Base-by-base conservation (phyloP, 1,140 invertebrate species). In the Laupala kohalensis region DNA sequence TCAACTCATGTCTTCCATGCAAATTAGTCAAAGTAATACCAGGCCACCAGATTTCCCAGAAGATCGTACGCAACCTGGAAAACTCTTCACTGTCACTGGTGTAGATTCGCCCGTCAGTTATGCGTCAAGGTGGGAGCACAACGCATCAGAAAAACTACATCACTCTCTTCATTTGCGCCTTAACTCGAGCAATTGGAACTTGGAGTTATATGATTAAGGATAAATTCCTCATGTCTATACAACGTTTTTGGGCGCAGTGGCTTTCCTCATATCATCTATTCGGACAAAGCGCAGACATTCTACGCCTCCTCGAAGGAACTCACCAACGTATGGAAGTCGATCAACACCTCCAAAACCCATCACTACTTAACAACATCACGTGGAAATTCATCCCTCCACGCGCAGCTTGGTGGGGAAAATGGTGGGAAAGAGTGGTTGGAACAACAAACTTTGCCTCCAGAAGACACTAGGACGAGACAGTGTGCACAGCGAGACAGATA, bases 171-270 rank as follows among this genome's bases (percentile, higher is more conserved):
- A 64, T 66, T 4, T 77, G 74, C 68, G 70, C 71, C 73, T 13
- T 70, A 19, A 71, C 73, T 0, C 75, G 76, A 27, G 76, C 77
- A 12, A 68, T 81, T 13, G 79, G 81, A 69, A 27, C 77, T 0
- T 74, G 73, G 13, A 69, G 70, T 37, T 71, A 76, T 69, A 29
- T 76, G 25, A 69, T 71, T 23, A 75, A 71, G 0, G 66, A 74
- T 3, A 63, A 73, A 23, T 76, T 76, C 76, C 25, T 77, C 30
- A 69, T 76, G 53, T 74, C 77, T 6, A 71, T 80, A 2, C 68
- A 75, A 23, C 67, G 80, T 25, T 81, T 82, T 69, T 9, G 69
- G 75, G 5, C 24, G 77, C 5, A 64, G 80, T 73, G 77, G 78
- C 15, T n/a, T 76, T n/a, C 71, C 78, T 5, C 19, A 73, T 15